Conservation (phyloP, 2,797 vertebrate genomes). For the Eospalax fontanierii region DNA sequence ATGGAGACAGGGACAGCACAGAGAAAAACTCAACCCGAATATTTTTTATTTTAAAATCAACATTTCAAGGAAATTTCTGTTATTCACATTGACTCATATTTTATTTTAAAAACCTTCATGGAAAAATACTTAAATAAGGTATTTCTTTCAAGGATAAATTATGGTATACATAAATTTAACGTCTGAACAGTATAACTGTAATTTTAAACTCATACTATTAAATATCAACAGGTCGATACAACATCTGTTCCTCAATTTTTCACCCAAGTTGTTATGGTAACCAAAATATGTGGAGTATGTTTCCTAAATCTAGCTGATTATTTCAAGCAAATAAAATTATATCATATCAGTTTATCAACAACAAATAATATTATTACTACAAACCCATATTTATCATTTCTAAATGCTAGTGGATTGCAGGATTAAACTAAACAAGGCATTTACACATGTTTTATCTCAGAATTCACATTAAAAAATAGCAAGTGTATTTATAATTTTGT, state of each 20-base stretch:
- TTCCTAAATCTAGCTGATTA: constrained; percentile 83
- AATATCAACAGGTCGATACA: constrained; percentile 82
- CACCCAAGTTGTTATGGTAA: constrained; percentile 84
- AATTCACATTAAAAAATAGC: constrained; percentile 54
- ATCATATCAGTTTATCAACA: constrained; percentile 74
- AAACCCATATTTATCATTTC: constrained; percentile 77
- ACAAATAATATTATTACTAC: constrained; percentile 77
- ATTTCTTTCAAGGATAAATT: constrained; percentile 69
- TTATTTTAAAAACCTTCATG: constrained; percentile 52
- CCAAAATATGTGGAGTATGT: constrained; percentile 75
- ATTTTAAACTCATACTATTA: constrained; percentile 76
- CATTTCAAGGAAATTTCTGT: constrained; percentile 58
- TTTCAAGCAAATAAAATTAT: constrained; percentile 84
- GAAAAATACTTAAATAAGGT: constrained; percentile 58
- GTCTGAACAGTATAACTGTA: constrained; percentile 67
- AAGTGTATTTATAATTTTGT: neutral
- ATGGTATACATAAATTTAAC: constrained; percentile 73
- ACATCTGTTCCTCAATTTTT: constrained; percentile 83
- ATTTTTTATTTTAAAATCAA: constrained; percentile 65
- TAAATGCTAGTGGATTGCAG: constrained; percentile 61
- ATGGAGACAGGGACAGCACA: neutral
- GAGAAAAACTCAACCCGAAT: constrained; percentile 46
- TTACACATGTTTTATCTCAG: constrained; percentile 34
- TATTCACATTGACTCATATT: constrained; percentile 64
- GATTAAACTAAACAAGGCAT: constrained; percentile 70